Evolutionary conservation across 1,140 invertebrate genomes (phyloP).

Genomic region (Steinernema khuongi): DNA sequence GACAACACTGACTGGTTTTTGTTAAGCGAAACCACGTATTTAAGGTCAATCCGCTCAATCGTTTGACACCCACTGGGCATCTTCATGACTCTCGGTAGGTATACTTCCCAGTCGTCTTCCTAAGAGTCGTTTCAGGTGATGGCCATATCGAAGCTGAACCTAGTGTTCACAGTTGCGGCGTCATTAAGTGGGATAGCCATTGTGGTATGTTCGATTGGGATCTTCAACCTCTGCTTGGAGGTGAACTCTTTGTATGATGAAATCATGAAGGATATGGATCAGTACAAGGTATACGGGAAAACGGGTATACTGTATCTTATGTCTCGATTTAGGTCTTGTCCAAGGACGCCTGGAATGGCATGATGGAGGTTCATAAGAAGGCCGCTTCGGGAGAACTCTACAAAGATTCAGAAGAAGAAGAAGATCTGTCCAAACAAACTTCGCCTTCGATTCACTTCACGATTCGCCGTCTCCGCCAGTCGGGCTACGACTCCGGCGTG

Average conservation of each 20-base stretch:
- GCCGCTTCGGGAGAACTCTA: conserved; percentile 23
- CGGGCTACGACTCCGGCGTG: not conserved
- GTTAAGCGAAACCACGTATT: no score
- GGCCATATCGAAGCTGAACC: not conserved
- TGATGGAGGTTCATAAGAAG: conserved; percentile 34
- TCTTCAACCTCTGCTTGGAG: not conserved
- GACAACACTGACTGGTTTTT: no score
- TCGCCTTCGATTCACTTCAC: conserved; percentile 21
- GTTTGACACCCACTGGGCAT: no score
- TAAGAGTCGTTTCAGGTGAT: not conserved
- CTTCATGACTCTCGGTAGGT: no score
- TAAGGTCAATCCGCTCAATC: no score
- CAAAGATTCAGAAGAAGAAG: conserved; percentile 15
- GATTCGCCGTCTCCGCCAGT: conserved; percentile 17
- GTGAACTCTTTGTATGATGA: not conserved
- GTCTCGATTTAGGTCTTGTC: conserved; percentile 29
- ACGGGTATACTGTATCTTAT: not conserved
- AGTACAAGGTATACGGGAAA: not conserved
- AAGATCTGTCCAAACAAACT: conserved; percentile 10
- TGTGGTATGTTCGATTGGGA: not conserved
- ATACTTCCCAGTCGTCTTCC: no score
- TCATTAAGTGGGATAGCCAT: not conserved
- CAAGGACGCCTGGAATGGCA: conserved; percentile 42
- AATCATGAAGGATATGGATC: not conserved
- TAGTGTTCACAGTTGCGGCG: not conserved